Percentiles rank a stretch among this genome's conserved stretches.
These are phyloP conservation scores for Bettongia penicillata DNA, from an alignment of 2,113 vertebrate genomes.

Conservation along the genomic window DNA sequence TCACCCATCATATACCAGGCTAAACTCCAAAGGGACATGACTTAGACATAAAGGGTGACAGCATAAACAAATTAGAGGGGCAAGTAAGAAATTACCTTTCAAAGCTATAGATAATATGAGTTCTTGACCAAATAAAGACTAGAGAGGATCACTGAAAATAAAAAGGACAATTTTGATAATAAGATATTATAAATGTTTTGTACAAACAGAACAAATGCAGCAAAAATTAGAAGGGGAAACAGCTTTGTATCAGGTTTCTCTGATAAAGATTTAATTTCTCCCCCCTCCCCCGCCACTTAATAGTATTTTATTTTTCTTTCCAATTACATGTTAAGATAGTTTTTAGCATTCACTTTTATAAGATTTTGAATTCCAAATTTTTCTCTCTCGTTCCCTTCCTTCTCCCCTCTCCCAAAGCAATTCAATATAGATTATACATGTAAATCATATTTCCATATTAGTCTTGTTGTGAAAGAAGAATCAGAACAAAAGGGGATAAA, in stretches of 20 bases:
- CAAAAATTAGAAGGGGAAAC: background rate
- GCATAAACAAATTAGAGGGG: background rate
- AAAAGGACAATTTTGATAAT: background rate
- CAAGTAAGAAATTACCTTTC: background rate
- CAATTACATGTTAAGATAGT: no score
- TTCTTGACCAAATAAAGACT: background rate
- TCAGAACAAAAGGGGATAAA: no score
- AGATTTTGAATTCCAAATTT: no score
- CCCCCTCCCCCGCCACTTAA: no score
- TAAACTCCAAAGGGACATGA: background rate
- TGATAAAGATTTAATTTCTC: background rate
- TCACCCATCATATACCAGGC: no score
- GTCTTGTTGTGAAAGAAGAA: no score
- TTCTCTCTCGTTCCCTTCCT: no score
- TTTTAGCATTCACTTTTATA: no score
- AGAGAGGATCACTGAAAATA: background rate
- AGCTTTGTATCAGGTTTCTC: background rate
- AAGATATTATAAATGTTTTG: background rate
- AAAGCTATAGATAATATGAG: background rate
- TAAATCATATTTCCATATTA: no score
- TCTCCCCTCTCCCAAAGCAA: no score
- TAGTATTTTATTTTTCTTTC: no score
- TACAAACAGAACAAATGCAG: background rate
- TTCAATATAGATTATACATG: no score
- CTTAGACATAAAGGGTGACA: background rate